Conservation (phyloP, 2,113 vertebrate species). For the Ardeotis arabs region DNA sequence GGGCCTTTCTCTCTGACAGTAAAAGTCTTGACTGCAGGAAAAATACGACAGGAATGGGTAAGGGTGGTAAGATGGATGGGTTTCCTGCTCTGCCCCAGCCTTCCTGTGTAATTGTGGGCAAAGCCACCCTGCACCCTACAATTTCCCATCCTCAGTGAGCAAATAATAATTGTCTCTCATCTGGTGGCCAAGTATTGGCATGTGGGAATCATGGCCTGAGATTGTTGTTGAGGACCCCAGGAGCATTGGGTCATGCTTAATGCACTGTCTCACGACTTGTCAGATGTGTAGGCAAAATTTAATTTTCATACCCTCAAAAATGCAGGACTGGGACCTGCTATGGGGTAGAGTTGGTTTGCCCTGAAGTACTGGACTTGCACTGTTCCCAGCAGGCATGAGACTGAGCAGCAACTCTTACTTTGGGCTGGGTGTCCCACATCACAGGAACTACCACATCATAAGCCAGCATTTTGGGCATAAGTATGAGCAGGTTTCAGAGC, state of each 20-base stretch:
- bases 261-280: neutral
- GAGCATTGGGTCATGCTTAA: neutral
- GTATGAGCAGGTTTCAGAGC: neutral
- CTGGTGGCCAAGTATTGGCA: neutral
- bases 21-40: neutral
- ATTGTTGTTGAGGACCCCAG: neutral
- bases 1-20: neutral
- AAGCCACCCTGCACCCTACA: neutral
- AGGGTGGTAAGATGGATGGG: neutral
- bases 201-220: neutral
- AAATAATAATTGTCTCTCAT: neutral
- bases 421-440: neutral
- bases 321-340: neutral
- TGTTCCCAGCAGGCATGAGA: neutral
- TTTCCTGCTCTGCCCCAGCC: neutral
- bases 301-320: neutral
- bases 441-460: rapidly evolving
- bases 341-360: neutral
- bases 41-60: rapidly evolving
- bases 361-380: neutral
- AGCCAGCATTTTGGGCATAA: neutral
- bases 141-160: neutral
- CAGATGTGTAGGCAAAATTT: neutral
- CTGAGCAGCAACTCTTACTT: neutral
- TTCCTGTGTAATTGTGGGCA: neutral